Conservation (phyloP, 2,113 vertebrate species). For the Nesogale talazaci region DNA sequence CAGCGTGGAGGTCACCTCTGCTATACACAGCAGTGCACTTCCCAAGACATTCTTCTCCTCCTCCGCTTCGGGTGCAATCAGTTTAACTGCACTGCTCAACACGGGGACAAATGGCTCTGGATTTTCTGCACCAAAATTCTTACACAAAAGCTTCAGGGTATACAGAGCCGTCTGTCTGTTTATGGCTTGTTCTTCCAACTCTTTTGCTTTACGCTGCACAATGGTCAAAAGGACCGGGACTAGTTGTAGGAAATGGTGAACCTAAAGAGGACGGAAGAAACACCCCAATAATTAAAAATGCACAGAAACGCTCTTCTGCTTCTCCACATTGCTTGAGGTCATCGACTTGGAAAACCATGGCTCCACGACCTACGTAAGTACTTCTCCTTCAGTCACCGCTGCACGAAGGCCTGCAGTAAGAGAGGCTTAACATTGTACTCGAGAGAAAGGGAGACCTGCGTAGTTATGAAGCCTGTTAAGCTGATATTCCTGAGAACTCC, state of each 20-base stretch:
- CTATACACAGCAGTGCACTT: slow-evolving; percentile 94
- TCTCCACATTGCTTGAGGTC: neutral
- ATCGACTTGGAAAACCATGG: neutral
- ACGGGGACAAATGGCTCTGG: slow-evolving; percentile 89
- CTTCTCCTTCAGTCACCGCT: neutral
- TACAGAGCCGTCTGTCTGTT: slow-evolving; percentile 97
- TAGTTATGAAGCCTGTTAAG: neutral
- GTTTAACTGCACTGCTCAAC: slow-evolving; percentile 85
- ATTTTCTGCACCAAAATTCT: slow-evolving; percentile 90
- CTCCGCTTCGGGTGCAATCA: slow-evolving; percentile 84
- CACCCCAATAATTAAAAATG: neutral
- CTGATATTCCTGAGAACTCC: neutral
- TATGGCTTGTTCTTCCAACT: slow-evolving; percentile 90
- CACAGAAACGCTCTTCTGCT: neutral
- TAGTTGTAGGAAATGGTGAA: slow-evolving; percentile 89
- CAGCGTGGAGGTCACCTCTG: slow-evolving; percentile 90
- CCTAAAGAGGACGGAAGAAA: slow-evolving; percentile 82
- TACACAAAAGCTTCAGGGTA: slow-evolving; percentile 96
- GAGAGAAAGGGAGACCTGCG: neutral
- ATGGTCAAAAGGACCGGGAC: slow-evolving; percentile 89
- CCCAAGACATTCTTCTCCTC: slow-evolving; percentile 95
- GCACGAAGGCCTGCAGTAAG: neutral
- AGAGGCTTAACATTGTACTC: neutral
- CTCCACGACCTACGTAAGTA: fast-evolving
- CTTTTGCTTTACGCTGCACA: slow-evolving; percentile 83